Evolutionary conservation across 2,113 vertebrate species (phyloP).

Genomic region (Thryonomys swinderianus): DNA sequence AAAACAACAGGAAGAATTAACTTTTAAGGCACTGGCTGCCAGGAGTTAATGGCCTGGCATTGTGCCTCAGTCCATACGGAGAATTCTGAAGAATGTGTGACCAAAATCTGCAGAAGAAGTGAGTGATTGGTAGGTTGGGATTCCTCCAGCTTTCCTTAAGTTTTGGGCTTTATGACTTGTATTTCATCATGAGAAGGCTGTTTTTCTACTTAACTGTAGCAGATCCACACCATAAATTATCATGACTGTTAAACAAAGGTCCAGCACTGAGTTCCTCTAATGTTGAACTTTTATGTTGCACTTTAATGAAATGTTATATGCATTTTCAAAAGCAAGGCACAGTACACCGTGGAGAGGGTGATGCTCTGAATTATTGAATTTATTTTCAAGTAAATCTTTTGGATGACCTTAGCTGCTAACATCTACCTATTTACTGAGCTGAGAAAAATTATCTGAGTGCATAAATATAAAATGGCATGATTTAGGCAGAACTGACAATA

Average conservation of each 20-base stretch:
- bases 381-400: constrained; percentile 78
- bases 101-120: constrained; percentile 71
- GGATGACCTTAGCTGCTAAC: constrained; percentile 71
- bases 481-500: constrained; percentile 72
- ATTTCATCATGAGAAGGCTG: constrained; percentile 78
- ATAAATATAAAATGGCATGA: constrained; percentile 55
- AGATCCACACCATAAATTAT: constrained; percentile 80
- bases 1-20: neutral
- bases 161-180: constrained; percentile 76
- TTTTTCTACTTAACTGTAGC: constrained; percentile 78
- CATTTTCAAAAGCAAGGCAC: constrained; percentile 73
- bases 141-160: constrained; percentile 75
- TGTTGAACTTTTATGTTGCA: constrained; percentile 80
- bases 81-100: constrained; percentile 63
- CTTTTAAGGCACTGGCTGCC: neutral
- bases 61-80: constrained; percentile 38
- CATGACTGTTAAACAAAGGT: constrained; percentile 80
- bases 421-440: constrained; percentile 65
- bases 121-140: constrained; percentile 61
- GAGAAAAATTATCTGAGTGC: constrained; percentile 61
- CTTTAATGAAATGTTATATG: constrained; percentile 81
- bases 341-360: constrained; percentile 24
- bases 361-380: constrained; percentile 57
- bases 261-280: constrained; percentile 73
- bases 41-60: neutral